Percentiles rank a stretch among this genome's conserved stretches.
These are phyloP conservation scores for Dendroctonus valens DNA, from an alignment of 1,140 invertebrate genomes.

Conservation along the genomic window DNA sequence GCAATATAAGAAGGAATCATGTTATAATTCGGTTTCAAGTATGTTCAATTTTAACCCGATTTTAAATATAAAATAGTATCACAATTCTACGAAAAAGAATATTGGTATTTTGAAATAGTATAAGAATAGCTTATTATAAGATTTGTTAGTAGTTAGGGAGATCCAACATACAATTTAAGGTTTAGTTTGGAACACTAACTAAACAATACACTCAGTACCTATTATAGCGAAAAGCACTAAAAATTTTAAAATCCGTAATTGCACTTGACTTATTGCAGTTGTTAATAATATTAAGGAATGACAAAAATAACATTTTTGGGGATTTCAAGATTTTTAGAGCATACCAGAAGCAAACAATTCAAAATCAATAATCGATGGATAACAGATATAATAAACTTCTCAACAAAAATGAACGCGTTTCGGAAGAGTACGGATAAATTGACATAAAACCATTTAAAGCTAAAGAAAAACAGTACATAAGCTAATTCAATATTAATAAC, in stretches of 20 bases:
- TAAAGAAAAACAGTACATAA: background rate
- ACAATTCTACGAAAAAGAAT: constrained; percentile 10
- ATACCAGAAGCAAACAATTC: constrained; percentile 1
- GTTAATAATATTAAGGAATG: constrained; percentile 13
- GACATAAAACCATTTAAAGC: background rate
- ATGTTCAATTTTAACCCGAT: no score
- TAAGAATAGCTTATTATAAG: constrained; percentile 7
- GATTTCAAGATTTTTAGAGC: constrained; percentile 21
- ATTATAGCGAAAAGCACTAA: constrained; percentile 6
- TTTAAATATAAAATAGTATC: background rate
- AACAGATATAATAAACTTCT: constrained; percentile 1
- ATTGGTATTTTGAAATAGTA: constrained; percentile 4
- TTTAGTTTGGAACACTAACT: constrained; percentile 6
- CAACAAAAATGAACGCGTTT: background rate
- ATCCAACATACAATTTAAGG: constrained; percentile 4
- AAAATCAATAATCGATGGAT: background rate
- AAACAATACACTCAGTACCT: constrained; percentile 13
- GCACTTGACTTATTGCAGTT: constrained; percentile 34
- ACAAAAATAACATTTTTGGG: constrained; percentile 17
- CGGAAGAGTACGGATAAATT: no score
- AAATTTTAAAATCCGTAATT: constrained; percentile 34
- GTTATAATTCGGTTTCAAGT: no score
- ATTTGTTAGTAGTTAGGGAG: constrained; percentile 1
- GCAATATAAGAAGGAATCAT: no score
- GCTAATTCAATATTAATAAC: constrained; percentile 22